A percentile compares a stretch with the other conserved stretches of the same genome.
These are phyloP conservation scores for Drosophila ezoana DNA, from an alignment of 2,888 invertebrate genomes.

Conservation along the genomic window DNA sequence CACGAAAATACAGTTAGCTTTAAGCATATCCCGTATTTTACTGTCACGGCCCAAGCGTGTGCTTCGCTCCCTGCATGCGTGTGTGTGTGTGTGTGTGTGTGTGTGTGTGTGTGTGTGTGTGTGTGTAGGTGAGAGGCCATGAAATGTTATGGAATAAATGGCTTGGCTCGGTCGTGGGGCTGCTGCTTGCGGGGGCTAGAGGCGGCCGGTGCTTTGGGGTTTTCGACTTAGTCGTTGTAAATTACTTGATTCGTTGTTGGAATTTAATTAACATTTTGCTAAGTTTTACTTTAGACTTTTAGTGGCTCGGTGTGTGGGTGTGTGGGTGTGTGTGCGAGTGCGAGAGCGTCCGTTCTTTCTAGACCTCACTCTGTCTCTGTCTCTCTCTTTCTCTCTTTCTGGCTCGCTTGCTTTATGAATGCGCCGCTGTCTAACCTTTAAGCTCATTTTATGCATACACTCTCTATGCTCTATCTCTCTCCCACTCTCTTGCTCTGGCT, in stretches of 20 bases:
- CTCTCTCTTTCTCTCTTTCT: background rate
- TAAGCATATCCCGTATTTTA: conserved; percentile 79
- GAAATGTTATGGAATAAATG: conserved; percentile 31
- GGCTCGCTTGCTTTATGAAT: conserved; percentile 3
- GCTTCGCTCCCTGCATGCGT: conserved; percentile 15
- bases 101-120: conserved; percentile 24
- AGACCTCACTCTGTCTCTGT: background rate
- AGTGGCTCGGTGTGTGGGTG: conserved; percentile 50
- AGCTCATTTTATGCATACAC: background rate
- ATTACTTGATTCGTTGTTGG: conserved; percentile 81
- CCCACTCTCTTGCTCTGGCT: background rate
- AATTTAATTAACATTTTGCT: conserved; percentile 79
- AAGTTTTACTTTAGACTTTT: conserved; percentile 78
- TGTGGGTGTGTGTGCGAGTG: conserved; percentile 11
- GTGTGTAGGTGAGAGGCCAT: conserved; percentile 37
- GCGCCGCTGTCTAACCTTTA: background rate
- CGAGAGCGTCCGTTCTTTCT: conserved; percentile 7
- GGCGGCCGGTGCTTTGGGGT: conserved; percentile 72
- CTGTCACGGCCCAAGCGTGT: conserved; percentile 62
- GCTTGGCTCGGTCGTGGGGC: background rate
- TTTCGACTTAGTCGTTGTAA: conserved; percentile 77
- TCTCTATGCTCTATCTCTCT: background rate
- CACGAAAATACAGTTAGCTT: conserved; percentile 80
- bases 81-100: background rate
- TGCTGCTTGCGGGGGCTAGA: background rate